Base-by-base conservation (phyloP, 2,797 vertebrate species). In the Acanthis flammea region DNA sequence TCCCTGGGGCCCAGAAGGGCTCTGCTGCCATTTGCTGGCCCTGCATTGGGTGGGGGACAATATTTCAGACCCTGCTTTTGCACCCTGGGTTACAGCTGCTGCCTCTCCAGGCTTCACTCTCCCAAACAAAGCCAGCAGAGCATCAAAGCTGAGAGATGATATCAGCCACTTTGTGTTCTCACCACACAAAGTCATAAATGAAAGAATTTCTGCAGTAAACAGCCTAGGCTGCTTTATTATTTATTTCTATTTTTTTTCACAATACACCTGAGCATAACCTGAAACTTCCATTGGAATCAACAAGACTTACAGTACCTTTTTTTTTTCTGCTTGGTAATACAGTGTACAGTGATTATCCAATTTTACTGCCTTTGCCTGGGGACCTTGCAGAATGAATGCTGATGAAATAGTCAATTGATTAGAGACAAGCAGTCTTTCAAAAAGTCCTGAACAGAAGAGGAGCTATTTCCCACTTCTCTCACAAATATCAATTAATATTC, bases 361-460 rank as follows among this genome's bases (percentile, higher is more conserved):
- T 93, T 88, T 95, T 94, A 84, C 57, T 72, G 95, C 61, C 78
- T 92, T 94, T 86, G 76, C 95, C 79, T 92, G 76, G 73, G 88
- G 88, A 90, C 48, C 85, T 90, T 8, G 0, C 39, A 61, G 92
- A 90, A 77, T 33, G 63, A 87, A 91, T 79, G 88, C 83, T 91
- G 84, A 89, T 92, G 88, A 88, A 94, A 95, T 81, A 92, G 91
- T 85, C 95, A 94, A 85, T 95, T 96, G 92, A 95, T 96, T 95
- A 94, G 83, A 96, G 84, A 91, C 86, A 87, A 91, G 55, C 70
- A 80, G 74, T 61, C 89, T 94, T 95, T 90, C 82, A 93, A 86
- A 79, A 92, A 77, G 63, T 90, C 93, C 66, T 77, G 76, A 78
- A 67, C 66, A 86, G 85, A 88, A 89, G 42, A 86, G 58, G 8